These are phyloP conservation scores for Zoroaster sp. DNA, from an alignment of 53 echinoderm and acorn worm species.

Conservation along the genomic window DNA sequence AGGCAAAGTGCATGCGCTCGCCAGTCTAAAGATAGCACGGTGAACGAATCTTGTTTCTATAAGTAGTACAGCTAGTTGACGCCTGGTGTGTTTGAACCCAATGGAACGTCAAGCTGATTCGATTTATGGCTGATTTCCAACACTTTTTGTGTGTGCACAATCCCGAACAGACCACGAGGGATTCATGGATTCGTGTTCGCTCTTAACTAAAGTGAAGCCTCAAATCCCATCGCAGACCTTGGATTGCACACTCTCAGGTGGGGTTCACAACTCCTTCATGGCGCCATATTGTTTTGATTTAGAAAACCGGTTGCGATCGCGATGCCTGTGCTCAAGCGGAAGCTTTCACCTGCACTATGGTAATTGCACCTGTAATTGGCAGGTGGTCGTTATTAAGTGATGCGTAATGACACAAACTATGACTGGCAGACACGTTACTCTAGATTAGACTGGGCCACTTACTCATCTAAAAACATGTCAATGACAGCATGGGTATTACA, in stretches of 20 bases:
- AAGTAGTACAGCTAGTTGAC: not conserved
- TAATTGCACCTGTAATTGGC: not conserved
- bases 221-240: not conserved
- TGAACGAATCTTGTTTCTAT: not conserved
- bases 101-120: not conserved
- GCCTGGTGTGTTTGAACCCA: not conserved
- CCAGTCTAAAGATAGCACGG: not conserved
- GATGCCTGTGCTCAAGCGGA: not conserved
- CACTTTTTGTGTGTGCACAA: not conserved
- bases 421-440: not conserved
- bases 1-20: slow-evolving; percentile 13
- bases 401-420: not conserved
- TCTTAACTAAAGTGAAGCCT: not conserved
- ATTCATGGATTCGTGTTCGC: not conserved
- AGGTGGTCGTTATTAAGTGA: not conserved
- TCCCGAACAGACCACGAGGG: not conserved
- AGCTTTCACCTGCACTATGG: not conserved
- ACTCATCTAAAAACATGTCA: no score
- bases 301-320: not conserved
- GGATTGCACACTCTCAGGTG: not conserved
- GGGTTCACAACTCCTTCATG: not conserved
- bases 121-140: not conserved
- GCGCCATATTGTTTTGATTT: not conserved
- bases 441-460: not conserved
- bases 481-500: no score